Evolutionary conservation across 2,888 invertebrate genomes (phyloP), one percentile per base, ranked within the genome.

Genomic region (Cosmorhoe ocellata): DNA sequence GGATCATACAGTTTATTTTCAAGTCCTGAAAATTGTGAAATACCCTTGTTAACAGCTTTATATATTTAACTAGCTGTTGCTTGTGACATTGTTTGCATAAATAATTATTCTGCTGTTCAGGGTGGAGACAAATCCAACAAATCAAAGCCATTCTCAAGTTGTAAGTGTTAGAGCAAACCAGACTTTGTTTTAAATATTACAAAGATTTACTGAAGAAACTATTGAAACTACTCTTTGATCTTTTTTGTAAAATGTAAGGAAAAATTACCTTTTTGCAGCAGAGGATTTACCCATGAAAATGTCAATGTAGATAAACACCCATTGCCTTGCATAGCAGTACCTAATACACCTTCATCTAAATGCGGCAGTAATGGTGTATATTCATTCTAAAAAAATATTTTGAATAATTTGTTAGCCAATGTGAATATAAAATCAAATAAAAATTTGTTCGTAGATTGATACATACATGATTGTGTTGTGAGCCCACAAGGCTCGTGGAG

Each of bases 211-310:
- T n/a, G n/a, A n/a, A n/a, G n/a, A n/a, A n/a, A n/a, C n/a, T n/a
- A n/a, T n/a, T n/a, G n/a, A n/a, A n/a, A n/a, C n/a, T n/a, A n/a
- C n/a, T n/a, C n/a, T n/a, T n/a, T n/a, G n/a, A n/a, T n/a, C n/a
- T n/a, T n/a, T n/a, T n/a, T n/a, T 18, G 18, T 4, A 24, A 24
- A 24, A 24, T 24, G 7, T 18, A 7, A 24, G 1, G 6, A 3
- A 24, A 3, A 41, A 50, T 27, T 76, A 84, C 92, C 98, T 88
- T 97, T 97, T 50, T 92, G 81, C 80, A 98, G 94, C 47, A 98
- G 81, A 1, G 96, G 95, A 58, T 94, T 92, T 1, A 97, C 97
- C 98, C 98, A 98, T 54, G 93, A 91, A 77, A 98, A 97, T 14
- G 94, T 81, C n/a, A 98, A 85, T 71, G 93, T 93, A 0, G 97